Evolutionary conservation across 1,140 invertebrate species (phyloP).

Genomic region (Eriosoma lanigerum): DNA sequence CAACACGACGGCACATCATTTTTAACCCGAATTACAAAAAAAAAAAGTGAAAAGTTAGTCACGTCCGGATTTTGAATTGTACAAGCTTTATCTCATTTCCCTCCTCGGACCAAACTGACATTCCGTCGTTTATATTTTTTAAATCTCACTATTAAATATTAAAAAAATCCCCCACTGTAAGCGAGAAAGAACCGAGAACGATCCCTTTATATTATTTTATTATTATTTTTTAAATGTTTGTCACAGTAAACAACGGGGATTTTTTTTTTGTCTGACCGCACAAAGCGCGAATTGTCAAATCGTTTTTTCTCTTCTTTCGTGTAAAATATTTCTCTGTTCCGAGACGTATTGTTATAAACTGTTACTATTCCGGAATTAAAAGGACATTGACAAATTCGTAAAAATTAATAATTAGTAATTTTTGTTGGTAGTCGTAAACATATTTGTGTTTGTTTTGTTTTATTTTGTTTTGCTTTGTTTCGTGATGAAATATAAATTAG

Average conservation of each 20-base stretch:
- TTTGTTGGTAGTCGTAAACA: background rate
- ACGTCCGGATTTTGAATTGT: conserved; percentile 47
- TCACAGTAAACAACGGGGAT: conserved; percentile 11
- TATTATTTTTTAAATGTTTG: conserved; percentile 36
- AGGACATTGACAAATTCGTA: background rate
- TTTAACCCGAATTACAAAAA: conserved; percentile 50
- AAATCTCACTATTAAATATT: conserved; percentile 12
- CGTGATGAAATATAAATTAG: no score
- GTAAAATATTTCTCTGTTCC: background rate
- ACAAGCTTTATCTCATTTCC: conserved; percentile 41
- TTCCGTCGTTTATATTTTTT: conserved; percentile 37
- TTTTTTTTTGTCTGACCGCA: conserved; percentile 1
- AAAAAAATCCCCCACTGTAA: background rate
- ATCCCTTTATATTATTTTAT: conserved; percentile 21
- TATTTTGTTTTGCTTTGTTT: no score
- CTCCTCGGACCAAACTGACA: background rate
- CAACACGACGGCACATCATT: conserved; percentile 40
- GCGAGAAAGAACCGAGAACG: background rate
- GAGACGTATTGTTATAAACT: background rate
- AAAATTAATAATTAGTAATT: background rate
- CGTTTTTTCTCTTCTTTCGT: background rate
- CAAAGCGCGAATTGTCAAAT: conserved; percentile 6
- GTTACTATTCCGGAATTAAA: background rate
- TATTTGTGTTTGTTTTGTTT: no score
- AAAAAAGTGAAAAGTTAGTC: conserved; percentile 44